Conservation (phyloP, 2,113 vertebrate genomes). For the Pomatostomus ruficeps region DNA sequence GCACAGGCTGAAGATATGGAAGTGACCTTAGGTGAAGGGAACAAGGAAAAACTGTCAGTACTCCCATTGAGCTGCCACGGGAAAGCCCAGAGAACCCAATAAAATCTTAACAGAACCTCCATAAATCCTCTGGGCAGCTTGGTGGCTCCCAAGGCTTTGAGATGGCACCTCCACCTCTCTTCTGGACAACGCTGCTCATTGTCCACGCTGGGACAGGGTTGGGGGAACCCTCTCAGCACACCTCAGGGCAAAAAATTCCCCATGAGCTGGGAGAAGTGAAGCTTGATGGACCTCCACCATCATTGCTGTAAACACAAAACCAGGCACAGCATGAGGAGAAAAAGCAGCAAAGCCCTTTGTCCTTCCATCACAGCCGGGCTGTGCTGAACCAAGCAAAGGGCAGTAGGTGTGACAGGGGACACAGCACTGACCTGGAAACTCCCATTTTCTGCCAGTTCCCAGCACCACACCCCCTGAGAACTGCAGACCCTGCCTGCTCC, state of each 20-base stretch:
- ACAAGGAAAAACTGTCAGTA: neutral
- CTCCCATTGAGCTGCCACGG: accelerated
- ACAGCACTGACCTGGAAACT: neutral
- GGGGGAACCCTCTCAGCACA: neutral
- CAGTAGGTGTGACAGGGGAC: neutral
- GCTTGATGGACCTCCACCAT: neutral
- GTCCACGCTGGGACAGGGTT: accelerated
- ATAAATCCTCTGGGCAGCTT: neutral
- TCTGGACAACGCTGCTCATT: neutral
- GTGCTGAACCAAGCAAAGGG: neutral
- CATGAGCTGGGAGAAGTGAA: neutral
- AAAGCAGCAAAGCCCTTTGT: neutral
- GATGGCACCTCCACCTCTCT: neutral
- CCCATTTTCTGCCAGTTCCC: neutral
- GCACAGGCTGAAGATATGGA: neutral
- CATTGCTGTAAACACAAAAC: neutral
- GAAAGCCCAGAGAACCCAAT: neutral
- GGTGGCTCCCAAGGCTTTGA: neutral
- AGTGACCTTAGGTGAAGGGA: neutral
- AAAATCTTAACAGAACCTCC: neutral
- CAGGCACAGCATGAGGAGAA: neutral
- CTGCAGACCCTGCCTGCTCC: neutral
- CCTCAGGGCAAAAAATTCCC: neutral
- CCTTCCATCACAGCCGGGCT: neutral
- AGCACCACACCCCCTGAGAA: neutral